These are phyloP conservation scores for Phodopus roborovskii DNA, from an alignment of 2,113 vertebrate genomes.

Conservation along the genomic window DNA sequence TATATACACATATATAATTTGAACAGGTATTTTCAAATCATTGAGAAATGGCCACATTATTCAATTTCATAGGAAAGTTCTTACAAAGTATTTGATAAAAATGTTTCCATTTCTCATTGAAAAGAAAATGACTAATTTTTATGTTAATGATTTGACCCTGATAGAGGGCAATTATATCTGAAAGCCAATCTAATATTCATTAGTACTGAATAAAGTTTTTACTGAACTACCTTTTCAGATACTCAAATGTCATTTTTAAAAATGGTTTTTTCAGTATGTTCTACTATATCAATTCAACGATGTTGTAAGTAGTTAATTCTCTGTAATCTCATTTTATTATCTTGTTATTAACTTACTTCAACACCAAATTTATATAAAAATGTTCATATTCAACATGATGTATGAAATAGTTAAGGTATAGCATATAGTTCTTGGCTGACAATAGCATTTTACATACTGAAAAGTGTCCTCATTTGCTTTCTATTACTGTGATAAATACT, in stretches of 20 bases:
- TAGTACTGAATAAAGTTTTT: constrained; percentile 75
- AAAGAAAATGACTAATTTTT: constrained; percentile 76
- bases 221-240: constrained; percentile 64
- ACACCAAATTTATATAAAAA: constrained; percentile 47
- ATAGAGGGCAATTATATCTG: constrained; percentile 72
- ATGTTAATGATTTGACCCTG: constrained; percentile 74
- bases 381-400: neutral
- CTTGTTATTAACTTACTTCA: constrained; percentile 44
- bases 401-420: constrained; percentile 25
- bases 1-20: neutral
- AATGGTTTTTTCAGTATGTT: constrained; percentile 8
- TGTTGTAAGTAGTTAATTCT: constrained; percentile 25
- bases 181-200: constrained; percentile 79
- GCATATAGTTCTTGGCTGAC: neutral
- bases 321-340: neutral
- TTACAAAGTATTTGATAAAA: constrained; percentile 57
- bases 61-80: constrained; percentile 47
- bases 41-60: neutral
- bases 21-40: constrained; percentile 43
- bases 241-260: constrained; percentile 63
- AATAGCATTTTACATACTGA: neutral
- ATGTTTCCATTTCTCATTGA: constrained; percentile 64
- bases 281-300: neutral
- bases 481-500: no score
- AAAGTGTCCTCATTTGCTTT: no score